Evolutionary conservation across 2,113 vertebrate species (phyloP).

Genomic region (Cacatua alba): DNA sequence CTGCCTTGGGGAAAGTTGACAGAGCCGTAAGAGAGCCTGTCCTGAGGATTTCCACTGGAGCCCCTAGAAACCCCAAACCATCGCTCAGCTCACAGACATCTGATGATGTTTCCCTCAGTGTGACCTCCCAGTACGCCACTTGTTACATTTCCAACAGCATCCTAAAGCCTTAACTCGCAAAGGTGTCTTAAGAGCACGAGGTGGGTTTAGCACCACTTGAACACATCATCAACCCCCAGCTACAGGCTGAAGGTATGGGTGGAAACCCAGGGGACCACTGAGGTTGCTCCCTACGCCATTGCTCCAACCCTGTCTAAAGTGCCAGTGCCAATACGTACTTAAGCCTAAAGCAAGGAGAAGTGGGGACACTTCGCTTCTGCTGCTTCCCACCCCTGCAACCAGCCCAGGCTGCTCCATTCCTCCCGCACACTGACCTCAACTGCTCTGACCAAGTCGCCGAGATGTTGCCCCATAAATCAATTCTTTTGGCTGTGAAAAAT

Average conservation of each 20-base stretch:
- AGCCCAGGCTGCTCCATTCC: background rate
- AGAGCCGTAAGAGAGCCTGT: background rate
- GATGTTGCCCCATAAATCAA: conserved; percentile 57
- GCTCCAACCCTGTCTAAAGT: background rate
- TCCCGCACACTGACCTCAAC: background rate
- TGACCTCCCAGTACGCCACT: background rate
- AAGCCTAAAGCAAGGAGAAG: background rate
- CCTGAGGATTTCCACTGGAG: background rate
- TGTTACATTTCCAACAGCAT: background rate
- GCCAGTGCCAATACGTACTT: background rate
- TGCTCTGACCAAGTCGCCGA: background rate
- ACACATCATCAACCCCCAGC: background rate
- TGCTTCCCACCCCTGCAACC: background rate
- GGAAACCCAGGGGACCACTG: background rate
- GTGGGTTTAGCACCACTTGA: background rate
- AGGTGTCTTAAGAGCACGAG: background rate
- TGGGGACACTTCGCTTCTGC: background rate
- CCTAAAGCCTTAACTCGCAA: background rate
- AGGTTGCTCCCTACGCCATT: background rate
- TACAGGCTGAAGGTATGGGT: rapidly evolving
- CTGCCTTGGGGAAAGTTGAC: background rate
- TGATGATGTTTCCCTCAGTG: background rate
- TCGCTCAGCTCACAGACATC: background rate
- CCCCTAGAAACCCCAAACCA: background rate
- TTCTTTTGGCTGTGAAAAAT: conserved; percentile 65